Percentiles rank a stretch among this genome's conserved stretches.
Evolutionary conservation across 2,113 vertebrate genomes (phyloP).

Genomic region (Callionymus lyra): DNA sequence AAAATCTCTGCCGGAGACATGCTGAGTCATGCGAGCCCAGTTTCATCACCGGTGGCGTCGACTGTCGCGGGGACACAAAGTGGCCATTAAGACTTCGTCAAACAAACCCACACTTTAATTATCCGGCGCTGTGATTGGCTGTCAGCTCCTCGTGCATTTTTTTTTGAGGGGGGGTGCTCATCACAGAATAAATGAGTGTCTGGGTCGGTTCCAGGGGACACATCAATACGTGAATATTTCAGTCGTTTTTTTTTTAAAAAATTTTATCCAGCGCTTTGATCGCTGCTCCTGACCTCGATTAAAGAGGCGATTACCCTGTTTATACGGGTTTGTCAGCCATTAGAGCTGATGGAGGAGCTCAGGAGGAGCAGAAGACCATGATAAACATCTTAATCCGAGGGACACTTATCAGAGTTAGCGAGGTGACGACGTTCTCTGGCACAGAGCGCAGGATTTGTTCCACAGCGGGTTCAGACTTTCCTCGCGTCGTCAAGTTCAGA

Average conservation of each 20-base stretch:
- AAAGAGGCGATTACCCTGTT: slow-evolving; percentile 4
- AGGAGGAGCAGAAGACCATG: neutral
- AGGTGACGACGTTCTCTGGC: neutral
- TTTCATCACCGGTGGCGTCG: slow-evolving; percentile 18
- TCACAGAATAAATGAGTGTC: slow-evolving; percentile 3
- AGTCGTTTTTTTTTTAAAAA: slow-evolving; percentile 12
- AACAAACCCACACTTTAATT: slow-evolving; percentile 26
- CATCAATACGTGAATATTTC: slow-evolving; percentile 11
- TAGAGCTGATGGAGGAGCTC: slow-evolving; percentile 1
- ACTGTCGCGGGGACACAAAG: slow-evolving; percentile 4
- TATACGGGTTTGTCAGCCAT: neutral
- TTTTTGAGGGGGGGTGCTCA: too few relatives aligned
- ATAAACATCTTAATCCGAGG: neutral
- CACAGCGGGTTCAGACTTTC: neutral
- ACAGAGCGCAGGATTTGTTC: neutral
- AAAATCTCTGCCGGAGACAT: slow-evolving; percentile 28
- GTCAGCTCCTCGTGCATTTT: slow-evolving; percentile 12
- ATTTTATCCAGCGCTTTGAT: slow-evolving; percentile 6
- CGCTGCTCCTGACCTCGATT: slow-evolving; percentile 12
- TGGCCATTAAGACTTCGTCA: slow-evolving; percentile 14
- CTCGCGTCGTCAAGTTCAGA: too few relatives aligned
- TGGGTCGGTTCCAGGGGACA: slow-evolving; percentile 2
- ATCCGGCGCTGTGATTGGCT: slow-evolving; percentile 35
- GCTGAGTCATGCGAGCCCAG: slow-evolving; percentile 25
- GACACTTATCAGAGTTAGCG: slow-evolving; percentile 1